Conservation (phyloP, 2,797 vertebrate species). For the Oceanodroma leucorhoa region DNA sequence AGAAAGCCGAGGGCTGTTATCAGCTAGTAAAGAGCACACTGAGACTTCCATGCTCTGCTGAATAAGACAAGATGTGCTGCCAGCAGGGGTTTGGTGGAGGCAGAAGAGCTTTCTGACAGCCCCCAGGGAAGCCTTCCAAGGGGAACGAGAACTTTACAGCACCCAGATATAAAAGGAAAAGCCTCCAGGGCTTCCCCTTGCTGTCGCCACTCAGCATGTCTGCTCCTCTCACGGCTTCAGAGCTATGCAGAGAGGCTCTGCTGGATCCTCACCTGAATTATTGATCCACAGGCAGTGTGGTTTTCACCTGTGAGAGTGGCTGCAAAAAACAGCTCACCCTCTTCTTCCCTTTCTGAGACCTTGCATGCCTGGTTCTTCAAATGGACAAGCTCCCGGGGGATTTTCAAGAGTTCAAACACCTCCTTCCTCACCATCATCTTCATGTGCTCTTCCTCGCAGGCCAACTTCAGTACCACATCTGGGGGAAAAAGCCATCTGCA, state of each 20-base stretch:
- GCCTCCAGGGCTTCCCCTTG: background rate
- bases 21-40: background rate
- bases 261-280: slow-evolving; percentile 52
- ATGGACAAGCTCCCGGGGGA: slow-evolving; percentile 27
- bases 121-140: background rate
- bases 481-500: slow-evolving; percentile 48
- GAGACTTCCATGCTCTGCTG: background rate
- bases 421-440: slow-evolving; percentile 69
- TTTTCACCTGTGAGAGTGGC: slow-evolving; percentile 62
- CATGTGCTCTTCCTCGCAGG: slow-evolving; percentile 65
- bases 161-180: background rate
- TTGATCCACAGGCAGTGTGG: slow-evolving; percentile 65
- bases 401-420: slow-evolving; percentile 55
- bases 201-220: background rate
- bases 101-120: background rate
- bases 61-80: background rate
- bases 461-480: slow-evolving; percentile 65
- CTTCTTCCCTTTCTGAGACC: slow-evolving; percentile 44
- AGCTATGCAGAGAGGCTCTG: background rate
- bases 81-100: background rate
- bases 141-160: background rate
- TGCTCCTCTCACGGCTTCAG: background rate
- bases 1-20: background rate
- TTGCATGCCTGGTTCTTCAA: slow-evolving; percentile 49
- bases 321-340: slow-evolving; percentile 26